Evolutionary conservation across 2,888 invertebrate genomes (phyloP).

Genomic region (Agrenia bidenticulata): DNA sequence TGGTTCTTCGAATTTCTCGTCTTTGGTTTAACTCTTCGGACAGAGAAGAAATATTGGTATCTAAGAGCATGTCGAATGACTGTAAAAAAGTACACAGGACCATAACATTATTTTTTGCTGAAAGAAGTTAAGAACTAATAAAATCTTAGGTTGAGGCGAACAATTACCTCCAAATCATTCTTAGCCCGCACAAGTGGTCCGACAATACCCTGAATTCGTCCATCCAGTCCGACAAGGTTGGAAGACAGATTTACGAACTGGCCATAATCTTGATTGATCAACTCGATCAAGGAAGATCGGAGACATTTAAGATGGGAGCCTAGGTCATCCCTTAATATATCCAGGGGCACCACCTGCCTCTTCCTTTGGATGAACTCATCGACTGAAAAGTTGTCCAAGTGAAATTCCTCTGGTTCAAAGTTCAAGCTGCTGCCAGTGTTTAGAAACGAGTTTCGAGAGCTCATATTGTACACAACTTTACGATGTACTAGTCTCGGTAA

Average conservation of each 20-base stretch:
- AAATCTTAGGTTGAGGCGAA: too few species aligned
- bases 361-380: conserved; percentile 81
- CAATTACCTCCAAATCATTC: conserved; percentile 74
- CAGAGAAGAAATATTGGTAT: conserved; percentile 35
- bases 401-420: conserved; percentile 50
- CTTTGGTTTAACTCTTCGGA: conserved; percentile 39
- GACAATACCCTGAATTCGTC: conserved; percentile 77
- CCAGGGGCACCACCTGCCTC: conserved; percentile 70
- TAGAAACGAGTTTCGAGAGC: background rate
- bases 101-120: too few species aligned
- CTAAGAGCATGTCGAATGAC: conserved; percentile 36
- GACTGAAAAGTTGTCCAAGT: conserved; percentile 79
- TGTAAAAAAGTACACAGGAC: conserved; percentile 22
- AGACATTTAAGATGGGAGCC: conserved; percentile 87
- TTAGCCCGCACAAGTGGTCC: conserved; percentile 77
- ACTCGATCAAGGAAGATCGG: conserved; percentile 90
- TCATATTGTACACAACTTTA: too few species aligned
- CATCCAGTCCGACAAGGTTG: conserved; percentile 88
- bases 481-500: too few species aligned
- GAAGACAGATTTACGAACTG: conserved; percentile 96
- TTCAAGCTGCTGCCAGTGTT: conserved; percentile 23
- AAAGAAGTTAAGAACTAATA: too few species aligned
- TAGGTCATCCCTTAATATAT: conserved; percentile 84
- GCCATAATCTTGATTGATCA: conserved; percentile 96
- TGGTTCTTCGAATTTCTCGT: conserved; percentile 34